phyloP scores from a whole-genome alignment of 2,888 invertebrate genomes.

The Phragmatobia fuliginosa region DNA sequence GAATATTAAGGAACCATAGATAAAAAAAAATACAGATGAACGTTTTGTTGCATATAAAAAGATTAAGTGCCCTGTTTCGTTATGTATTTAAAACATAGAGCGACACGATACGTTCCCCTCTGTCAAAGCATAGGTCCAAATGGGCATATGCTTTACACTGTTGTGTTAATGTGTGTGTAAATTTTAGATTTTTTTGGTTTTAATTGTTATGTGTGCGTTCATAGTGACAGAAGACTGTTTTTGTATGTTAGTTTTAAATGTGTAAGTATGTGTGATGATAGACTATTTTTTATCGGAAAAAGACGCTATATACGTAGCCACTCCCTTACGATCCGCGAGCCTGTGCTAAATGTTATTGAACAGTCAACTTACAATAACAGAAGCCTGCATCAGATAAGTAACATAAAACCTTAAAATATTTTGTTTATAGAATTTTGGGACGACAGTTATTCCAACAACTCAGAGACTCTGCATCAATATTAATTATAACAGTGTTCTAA shows the following conservation, averaged over 20 bases:
- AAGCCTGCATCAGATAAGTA: background rate
- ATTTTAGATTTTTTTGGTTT: too few relatives aligned
- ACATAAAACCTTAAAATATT: background rate
- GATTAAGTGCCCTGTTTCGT: background rate
- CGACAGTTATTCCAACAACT: background rate
- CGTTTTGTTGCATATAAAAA: background rate
- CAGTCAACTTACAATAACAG: background rate
- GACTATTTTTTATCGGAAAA: too few relatives aligned
- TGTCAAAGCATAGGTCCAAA: too few relatives aligned
- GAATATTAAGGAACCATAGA: slow-evolving; percentile 65
- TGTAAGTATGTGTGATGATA: too few relatives aligned
- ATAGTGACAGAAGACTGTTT: too few relatives aligned
- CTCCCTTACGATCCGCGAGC: too few relatives aligned
- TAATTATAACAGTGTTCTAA: background rate
- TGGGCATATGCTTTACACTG: too few relatives aligned
- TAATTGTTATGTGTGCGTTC: too few relatives aligned
- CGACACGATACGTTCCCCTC: too few relatives aligned
- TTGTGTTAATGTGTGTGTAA: too few relatives aligned
- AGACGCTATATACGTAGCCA: too few relatives aligned
- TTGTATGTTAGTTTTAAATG: too few relatives aligned
- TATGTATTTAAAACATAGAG: background rate
- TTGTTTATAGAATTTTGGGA: background rate
- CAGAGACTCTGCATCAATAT: background rate
- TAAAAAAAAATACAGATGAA: slow-evolving; percentile 23
- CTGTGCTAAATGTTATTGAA: background rate